Evolutionary conservation across 2,113 vertebrate species (phyloP).

Genomic region (Aplodontia rufa): DNA sequence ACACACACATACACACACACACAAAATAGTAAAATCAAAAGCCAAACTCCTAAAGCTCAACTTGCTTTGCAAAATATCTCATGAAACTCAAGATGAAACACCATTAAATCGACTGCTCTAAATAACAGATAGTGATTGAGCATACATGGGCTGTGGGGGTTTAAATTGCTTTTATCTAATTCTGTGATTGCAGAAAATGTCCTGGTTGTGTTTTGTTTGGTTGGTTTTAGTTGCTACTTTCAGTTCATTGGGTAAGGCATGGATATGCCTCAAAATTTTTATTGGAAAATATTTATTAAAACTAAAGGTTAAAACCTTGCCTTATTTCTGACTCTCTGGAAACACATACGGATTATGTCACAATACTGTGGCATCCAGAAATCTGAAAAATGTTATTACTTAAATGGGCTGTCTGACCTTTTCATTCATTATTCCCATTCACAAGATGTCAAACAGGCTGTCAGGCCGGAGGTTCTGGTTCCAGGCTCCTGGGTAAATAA

Average conservation of each 20-base stretch:
- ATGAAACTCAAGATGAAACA: constrained; percentile 20
- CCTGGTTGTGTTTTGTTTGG: background rate
- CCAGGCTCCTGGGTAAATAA: constrained; percentile 36
- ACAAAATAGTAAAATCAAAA: constrained; percentile 12
- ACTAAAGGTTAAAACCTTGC: constrained; percentile 78
- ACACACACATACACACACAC: constrained; percentile 42
- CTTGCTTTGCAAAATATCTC: constrained; percentile 52
- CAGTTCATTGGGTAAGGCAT: constrained; percentile 40
- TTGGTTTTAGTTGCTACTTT: constrained; percentile 29
- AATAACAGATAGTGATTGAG: constrained; percentile 45
- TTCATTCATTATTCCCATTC: constrained; percentile 74
- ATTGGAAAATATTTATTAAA: constrained; percentile 76
- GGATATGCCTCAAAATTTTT: constrained; percentile 72
- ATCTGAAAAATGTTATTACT: constrained; percentile 76
- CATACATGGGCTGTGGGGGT: background rate
- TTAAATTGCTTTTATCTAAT: constrained; percentile 48
- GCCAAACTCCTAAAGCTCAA: constrained; percentile 47
- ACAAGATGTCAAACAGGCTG: constrained; percentile 55
- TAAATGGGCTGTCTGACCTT: constrained; percentile 52
- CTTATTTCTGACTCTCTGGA: constrained; percentile 72
- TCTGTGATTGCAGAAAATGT: constrained; percentile 27
- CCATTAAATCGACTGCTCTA: constrained; percentile 28
- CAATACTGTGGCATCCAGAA: constrained; percentile 53
- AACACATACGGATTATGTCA: constrained; percentile 77
- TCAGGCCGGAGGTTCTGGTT: constrained; percentile 36